Base-by-base conservation (phyloP, 2,888 invertebrate species). In the Pimpla rufipes region DNA sequence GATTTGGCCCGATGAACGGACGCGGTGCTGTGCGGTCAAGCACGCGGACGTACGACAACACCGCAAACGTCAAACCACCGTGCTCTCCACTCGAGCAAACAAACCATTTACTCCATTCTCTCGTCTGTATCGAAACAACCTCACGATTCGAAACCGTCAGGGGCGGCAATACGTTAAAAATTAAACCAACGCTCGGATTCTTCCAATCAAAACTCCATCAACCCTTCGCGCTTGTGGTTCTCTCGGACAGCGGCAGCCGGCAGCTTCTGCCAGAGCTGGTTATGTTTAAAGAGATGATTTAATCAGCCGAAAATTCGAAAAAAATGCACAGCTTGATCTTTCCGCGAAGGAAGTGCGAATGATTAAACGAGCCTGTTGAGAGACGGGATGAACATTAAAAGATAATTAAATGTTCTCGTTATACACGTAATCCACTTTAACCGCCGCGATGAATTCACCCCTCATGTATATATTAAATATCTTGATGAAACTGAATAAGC, bases 41-140 rank as follows among this genome's bases (percentile, higher is more conserved):
- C 76, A 79, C 75, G 50, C 23, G 67, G 29, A 76, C 70, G 52
- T 62, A 45, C 42, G 67, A 73, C 66, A 76, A 76, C 47, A 79
- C 79, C 79, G 76, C 79, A 79, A 75, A 76, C 70, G 79, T 79
- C 79, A 79, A 79, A 67, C 76, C 79, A 47, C 45, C 59, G 76
- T 42, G 79, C 55, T 55, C 55, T 55, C 62, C 59, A 73, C 70
- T 79, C 64, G 66, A 75, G 47, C 62, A 79, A 64, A 78, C 73
- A 66, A 82, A 79, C 74, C 40, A 59, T 79, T 78, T 50, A 75
- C 55, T 62, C 37, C 13, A 6, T 47, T n/a, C 50, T 21, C 40
- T 29, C 40, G 21, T 68, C 62, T 50, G 45, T 62, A 47, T 74
- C 74, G 62, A 59, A 45, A 47, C 74, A 37, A 21, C 18, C 62